phyloP scores from a whole-genome alignment of 92 coral and sea anemone species.

The Parazoanthus atlanticus region DNA sequence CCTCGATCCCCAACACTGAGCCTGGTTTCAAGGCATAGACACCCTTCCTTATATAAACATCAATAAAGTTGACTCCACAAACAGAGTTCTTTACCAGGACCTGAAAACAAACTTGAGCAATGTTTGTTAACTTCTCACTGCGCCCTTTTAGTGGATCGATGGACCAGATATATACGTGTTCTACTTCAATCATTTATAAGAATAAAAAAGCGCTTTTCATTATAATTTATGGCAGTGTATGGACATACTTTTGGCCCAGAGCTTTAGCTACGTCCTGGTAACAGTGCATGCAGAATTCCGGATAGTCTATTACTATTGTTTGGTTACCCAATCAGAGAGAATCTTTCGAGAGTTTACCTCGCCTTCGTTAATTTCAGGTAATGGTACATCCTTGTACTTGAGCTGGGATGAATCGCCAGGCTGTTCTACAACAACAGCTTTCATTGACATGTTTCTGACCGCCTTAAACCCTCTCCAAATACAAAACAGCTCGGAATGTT shows the following conservation, averaged over 20 bases:
- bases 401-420: slow-evolving; percentile 55
- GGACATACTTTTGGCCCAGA: not conserved
- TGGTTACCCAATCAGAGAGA: no score
- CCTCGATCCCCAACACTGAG: slow-evolving; percentile 65
- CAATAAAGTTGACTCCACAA: slow-evolving; percentile 76
- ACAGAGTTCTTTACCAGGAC: slow-evolving; percentile 61
- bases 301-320: no score
- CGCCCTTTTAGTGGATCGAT: not conserved
- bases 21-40: slow-evolving; percentile 35
- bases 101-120: slow-evolving; percentile 6
- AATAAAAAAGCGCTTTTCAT: not conserved
- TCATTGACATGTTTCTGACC: slow-evolving; percentile 53
- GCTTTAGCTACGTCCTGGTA: not conserved
- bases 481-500: not conserved
- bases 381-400: slow-evolving; percentile 37
- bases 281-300: not conserved
- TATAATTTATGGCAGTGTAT: not conserved
- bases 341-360: slow-evolving; percentile 38
- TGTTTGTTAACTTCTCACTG: no score
- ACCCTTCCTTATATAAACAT: slow-evolving; percentile 53
- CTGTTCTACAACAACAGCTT: slow-evolving; percentile 51
- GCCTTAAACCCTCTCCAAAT: not conserved
- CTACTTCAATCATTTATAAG: not conserved
- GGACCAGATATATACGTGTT: not conserved
- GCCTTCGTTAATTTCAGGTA: slow-evolving; percentile 51